Percentiles rank a stretch among this genome's conserved stretches.
Evolutionary conservation across 1,140 invertebrate genomes (phyloP).

Genomic region (Cotesia typhae): DNA sequence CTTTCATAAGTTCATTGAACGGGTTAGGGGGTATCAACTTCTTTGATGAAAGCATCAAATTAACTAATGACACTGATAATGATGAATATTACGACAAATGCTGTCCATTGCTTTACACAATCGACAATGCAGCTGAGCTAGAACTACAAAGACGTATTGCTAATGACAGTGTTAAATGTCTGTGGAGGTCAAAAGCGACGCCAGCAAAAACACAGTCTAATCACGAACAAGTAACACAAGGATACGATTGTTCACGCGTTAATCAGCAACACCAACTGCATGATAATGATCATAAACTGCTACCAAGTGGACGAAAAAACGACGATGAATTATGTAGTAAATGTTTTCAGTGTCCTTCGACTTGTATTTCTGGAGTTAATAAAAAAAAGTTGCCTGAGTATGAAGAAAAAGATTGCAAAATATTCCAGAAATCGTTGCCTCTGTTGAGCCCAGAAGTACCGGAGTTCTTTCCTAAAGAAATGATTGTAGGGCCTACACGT

Average conservation of each 20-base stretch:
- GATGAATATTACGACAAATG: conserved; percentile 35
- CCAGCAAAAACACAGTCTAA: neutral
- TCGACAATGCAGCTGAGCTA: conserved; percentile 50
- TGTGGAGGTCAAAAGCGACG: conserved; percentile 45
- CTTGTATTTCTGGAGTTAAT: conserved; percentile 6
- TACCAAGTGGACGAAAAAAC: too few species aligned
- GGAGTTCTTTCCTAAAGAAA: conserved; percentile 58
- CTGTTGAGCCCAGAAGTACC: conserved; percentile 56
- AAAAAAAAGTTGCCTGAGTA: conserved; percentile 25
- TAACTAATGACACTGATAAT: neutral
- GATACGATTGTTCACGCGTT: too few species aligned
- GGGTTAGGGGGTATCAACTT: conserved; percentile 3
- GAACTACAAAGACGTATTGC: conserved; percentile 50
- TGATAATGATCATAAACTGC: conserved; percentile 5
- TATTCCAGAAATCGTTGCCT: conserved; percentile 30
- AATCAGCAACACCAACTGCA: neutral
- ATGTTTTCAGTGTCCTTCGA: too few species aligned
- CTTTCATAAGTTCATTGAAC: conserved; percentile 24
- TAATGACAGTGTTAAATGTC: conserved; percentile 44
- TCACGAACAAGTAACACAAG: conserved; percentile 8
- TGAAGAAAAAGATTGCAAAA: conserved; percentile 15
- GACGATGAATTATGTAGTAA: too few species aligned
- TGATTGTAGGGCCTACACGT: conserved; percentile 20
- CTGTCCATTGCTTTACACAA: conserved; percentile 46
- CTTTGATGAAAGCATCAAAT: conserved; percentile 15